phyloP scores from a whole-genome alignment of 2,797 vertebrate species.

The Cercopithecus hamlyni region DNA sequence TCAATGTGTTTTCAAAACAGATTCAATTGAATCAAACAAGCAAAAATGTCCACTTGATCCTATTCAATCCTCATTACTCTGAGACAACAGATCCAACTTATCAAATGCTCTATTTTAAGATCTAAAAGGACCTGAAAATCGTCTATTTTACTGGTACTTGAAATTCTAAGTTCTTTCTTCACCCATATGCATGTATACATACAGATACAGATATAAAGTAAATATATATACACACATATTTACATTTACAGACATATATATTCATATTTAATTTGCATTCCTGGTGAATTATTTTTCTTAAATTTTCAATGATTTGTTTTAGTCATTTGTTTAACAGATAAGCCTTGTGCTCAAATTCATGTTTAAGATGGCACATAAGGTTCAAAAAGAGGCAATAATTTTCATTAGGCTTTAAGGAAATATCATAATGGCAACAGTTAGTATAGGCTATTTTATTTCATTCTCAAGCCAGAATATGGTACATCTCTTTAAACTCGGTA shows the following conservation, averaged over 20 bases:
- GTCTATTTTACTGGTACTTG: background rate
- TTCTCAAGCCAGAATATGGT: background rate
- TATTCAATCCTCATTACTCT: background rate
- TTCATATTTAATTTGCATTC: background rate
- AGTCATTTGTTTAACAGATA: background rate
- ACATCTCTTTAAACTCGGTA: background rate
- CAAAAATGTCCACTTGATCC: background rate
- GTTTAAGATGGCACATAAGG: background rate
- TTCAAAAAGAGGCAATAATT: background rate
- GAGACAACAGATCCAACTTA: background rate
- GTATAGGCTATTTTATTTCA: background rate
- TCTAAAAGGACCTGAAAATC: background rate
- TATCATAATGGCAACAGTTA: background rate
- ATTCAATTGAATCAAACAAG: slow-evolving; percentile 37
- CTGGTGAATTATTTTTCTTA: background rate
- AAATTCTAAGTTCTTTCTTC: background rate
- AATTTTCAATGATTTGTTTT: background rate
- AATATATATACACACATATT: background rate
- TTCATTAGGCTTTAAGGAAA: background rate
- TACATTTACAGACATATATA: background rate
- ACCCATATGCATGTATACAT: background rate
- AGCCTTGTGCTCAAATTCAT: background rate
- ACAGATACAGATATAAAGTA: background rate
- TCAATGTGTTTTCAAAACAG: slow-evolving; percentile 54
- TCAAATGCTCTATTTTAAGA: background rate